Evolutionary conservation across 2,113 vertebrate species (phyloP).

Genomic region (human): DNA sequence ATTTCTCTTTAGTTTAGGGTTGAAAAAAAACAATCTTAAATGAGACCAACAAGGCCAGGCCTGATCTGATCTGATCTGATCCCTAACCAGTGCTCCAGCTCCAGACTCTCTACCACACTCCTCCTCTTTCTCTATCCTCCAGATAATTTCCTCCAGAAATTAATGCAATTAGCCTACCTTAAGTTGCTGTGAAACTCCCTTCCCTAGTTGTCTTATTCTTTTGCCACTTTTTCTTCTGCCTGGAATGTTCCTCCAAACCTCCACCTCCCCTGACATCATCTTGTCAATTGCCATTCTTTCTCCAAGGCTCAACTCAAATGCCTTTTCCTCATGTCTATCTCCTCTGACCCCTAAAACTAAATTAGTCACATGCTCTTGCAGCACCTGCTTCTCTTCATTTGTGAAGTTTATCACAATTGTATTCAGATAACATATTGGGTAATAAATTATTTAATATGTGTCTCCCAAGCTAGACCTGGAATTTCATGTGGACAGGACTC

Average conservation of each 20-base stretch:
- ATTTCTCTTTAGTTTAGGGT: neutral
- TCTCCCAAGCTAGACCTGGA: neutral
- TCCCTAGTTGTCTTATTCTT: neutral
- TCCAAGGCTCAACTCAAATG: neutral
- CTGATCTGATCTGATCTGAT: neutral
- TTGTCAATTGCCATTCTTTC: neutral
- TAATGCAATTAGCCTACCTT: neutral
- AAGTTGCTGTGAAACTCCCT: neutral
- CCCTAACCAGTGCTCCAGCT: neutral
- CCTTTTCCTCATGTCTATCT: neutral
- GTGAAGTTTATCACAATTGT: neutral
- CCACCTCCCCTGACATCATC: neutral
- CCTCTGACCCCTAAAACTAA: neutral
- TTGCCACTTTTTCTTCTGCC: neutral
- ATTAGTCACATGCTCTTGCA: neutral
- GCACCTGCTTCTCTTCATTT: neutral
- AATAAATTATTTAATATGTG: neutral
- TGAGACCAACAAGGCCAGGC: neutral
- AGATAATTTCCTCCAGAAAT: too few species aligned
- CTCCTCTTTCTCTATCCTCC: neutral
- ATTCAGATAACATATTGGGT: neutral
- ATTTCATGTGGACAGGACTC: neutral
- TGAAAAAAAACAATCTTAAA: neutral
- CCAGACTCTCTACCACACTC: neutral
- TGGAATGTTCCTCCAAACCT: neutral